Evolutionary conservation across 2,113 vertebrate genomes (phyloP), one percentile per base, ranked within the genome.

Genomic region (Antennarius striatus): DNA sequence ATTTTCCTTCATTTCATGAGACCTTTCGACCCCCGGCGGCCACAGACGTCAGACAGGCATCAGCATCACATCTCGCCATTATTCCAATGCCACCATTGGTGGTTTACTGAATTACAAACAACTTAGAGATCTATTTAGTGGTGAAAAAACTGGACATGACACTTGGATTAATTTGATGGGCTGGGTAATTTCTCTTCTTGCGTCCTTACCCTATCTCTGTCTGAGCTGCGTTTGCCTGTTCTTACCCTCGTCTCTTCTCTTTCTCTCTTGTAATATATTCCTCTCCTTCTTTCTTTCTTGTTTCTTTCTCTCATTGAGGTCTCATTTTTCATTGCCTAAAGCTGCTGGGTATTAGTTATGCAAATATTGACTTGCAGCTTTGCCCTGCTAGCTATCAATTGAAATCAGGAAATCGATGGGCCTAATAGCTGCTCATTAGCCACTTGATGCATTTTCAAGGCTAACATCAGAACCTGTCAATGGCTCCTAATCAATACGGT

Each of bases 361-460:
- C 93, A 96, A 94, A 96, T 95, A 95, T 96, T 94, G 94, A 95
- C 90, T 85, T 94, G 94, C 86, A 90, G 88, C 94, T 95, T 94
- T 95, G 93, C 90, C 93, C 94, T 94, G 90, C 90, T 93, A 90
- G 94, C 94, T 95, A 95, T 97, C 96, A 95, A 93, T 95, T 94
- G 94, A 92, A 95, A 96, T 97, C 95, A 98, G 94, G 90, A 94
- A 96, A 96, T 98, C 96, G 87, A 96, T 97, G 86, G 77, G 78
- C 88, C 93, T 98, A 98, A 97, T 97, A 96, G 96, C 93, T 95
- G 89, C 94, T 97, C 94, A 94, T 97, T 96, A 95, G 90, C 82
- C 81, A 93, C 91, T 93, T 95, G 94, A 95, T 95, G 93, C 93
- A 94, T 96, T 94, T 94, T 91, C 92, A 92, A 90, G 85, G 88